Base-by-base conservation (phyloP, 2,888 invertebrate genomes). In the Tholera decimalis region DNA sequence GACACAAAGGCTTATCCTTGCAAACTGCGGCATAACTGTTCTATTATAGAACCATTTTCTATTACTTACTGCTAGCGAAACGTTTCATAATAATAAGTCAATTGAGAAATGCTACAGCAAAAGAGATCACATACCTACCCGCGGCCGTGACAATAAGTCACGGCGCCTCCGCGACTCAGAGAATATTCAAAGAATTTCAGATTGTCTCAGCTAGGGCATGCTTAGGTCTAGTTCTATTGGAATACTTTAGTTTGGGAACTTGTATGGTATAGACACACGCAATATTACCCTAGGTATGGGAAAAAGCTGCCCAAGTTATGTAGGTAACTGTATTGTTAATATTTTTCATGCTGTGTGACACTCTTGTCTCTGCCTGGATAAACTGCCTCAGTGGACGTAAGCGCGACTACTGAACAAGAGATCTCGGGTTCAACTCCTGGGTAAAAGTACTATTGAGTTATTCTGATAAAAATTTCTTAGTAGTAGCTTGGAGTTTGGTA, bases 111-210 rank as follows among this genome's bases (percentile, higher is more conserved):
- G 33, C 11, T 46, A 37, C 18, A 26, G 33, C 28, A 18, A 63
- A 18, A 18, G 64, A 37, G 33, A 24, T 43, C 7, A 57, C 35
- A 37, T 49, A 4, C 11, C 33, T 49, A 4, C 11, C 33, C 13
- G 26, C 28, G 22, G 6, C 22, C 13, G 11, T 18, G 50, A 64
- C 43, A n/a, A 13, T 33, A 43, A 28, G n/a, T 26, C 18, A 56
- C 39, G 30, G 33, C 15, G n/a, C 6, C 46, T 15, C 15, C 33
- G 15, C 22, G 11, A 28, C 24, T 15, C 28, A 46, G 43, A 13
- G 22, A 35, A 49, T 69, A 37, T 68, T 49, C 61, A 46, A 51
- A 67, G 39, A 15, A 33, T 46, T 67, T 67, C 35, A 66, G 41
- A 28, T 56, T 59, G 15, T 56, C 15, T 11, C n/a, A 11, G 37